Conservation (phyloP, 2,113 vertebrate genomes). For the Brienomyrus longianalis region DNA sequence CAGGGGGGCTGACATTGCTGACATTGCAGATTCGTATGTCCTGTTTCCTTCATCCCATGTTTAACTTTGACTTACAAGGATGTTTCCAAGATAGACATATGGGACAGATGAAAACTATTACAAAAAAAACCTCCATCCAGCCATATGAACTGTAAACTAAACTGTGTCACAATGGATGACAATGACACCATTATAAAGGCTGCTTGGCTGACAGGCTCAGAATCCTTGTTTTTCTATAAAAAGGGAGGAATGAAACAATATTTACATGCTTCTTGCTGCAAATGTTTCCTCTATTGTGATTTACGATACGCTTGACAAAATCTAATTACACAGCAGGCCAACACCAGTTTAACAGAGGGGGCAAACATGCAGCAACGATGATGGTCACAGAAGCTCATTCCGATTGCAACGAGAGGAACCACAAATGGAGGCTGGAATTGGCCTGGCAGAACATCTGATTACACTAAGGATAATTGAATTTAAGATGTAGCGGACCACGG, state of each 20-base stretch:
- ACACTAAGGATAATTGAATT: neutral
- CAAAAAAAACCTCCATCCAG: neutral
- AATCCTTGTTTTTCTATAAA: neutral
- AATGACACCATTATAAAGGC: neutral
- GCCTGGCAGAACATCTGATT: neutral
- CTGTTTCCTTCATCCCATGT: neutral
- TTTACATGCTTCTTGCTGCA: neutral
- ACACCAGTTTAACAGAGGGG: neutral
- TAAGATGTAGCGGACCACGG: neutral
- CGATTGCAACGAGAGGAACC: neutral
- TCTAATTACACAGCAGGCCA: neutral
- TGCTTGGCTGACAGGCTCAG: neutral
- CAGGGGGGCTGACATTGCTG: neutral
- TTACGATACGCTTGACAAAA: neutral
- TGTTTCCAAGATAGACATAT: neutral
- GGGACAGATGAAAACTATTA: neutral
- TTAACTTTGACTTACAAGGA: neutral
- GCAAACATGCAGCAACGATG: neutral
- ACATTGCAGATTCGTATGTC: neutral
- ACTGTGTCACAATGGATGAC: neutral
- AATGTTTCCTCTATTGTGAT: neutral
- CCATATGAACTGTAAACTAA: neutral
- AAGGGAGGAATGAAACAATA: neutral
- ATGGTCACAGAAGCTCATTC: neutral
- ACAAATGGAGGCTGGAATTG: neutral